Base-by-base conservation (phyloP, 1,140 invertebrate genomes). In the Sipha flava region DNA sequence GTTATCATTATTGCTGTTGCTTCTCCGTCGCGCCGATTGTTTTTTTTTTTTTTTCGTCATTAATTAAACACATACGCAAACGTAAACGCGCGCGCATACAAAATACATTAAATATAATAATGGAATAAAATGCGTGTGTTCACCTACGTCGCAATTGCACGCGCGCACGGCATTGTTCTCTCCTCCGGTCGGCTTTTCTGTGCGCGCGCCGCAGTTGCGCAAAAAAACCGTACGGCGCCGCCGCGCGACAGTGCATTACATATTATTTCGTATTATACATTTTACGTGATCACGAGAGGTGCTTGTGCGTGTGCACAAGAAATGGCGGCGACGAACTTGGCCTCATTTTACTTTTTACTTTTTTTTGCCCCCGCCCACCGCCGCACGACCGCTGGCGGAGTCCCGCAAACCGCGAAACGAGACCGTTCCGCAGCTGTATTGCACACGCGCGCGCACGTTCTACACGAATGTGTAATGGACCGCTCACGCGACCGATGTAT, bases 161-260 rank as follows among this genome's bases (percentile, higher is more conserved):
- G 47, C 47, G 29, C 43, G 29, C 1, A 26, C 43, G 16, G 43
- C 45, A 49, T 52, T 72, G 68, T 72, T 72, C 43, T 72, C 43
- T 72, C 29, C 23, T 3, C 23, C 10, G n/a, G 49, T 75, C 29
- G 72, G 31, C 18, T 54, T 66, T 75, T 75, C 77, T 70, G 68
- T 64, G 40, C 80, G 14, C 29, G 59, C 49, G 26, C 84, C 83
- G 79, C 83, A 59, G 80, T 68, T 81, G 80, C 82, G 82, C 26
- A 34, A 49, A n/a, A n/a, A n/a, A 34, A 62, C 2, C 10, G 31
- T 34, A 9, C 37, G 64, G n/a, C 31, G 49, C 10, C 18, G 26
- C 18, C 31, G 18, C n/a, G n/a, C n/a, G n/a, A n/a, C n/a, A n/a
- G n/a, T n/a, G n/a, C n/a, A n/a, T n/a, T n/a, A n/a, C n/a, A n/a